These are phyloP conservation scores for Temnothorax longispinosus DNA, from an alignment of 1,140 invertebrate genomes.

Conservation along the genomic window DNA sequence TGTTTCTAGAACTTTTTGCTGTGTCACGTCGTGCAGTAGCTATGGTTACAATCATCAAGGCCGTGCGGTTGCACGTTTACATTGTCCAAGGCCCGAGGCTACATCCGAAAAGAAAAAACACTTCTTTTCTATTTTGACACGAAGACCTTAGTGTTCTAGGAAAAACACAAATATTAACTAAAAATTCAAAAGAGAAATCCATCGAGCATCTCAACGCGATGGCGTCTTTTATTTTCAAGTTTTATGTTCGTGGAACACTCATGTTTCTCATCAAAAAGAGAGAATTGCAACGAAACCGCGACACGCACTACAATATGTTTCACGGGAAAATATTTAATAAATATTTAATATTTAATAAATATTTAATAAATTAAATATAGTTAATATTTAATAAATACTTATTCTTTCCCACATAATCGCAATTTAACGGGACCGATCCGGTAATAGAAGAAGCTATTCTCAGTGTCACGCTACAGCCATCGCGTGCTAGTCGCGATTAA, in stretches of 20 bases:
- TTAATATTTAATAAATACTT: background rate
- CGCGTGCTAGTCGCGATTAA: slow-evolving; percentile 14
- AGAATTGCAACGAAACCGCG: background rate
- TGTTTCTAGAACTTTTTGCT: background rate
- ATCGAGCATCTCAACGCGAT: background rate
- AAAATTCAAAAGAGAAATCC: background rate
- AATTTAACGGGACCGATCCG: background rate
- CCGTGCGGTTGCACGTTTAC: background rate
- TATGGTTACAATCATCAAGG: background rate
- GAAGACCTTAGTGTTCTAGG: background rate
- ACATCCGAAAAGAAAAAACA: background rate
- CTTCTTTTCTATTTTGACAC: background rate
- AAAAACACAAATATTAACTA: background rate
- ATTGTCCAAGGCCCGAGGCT: background rate
- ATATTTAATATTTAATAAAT: background rate
- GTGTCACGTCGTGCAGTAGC: background rate
- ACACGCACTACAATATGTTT: background rate
- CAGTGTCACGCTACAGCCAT: background rate
- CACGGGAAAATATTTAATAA: background rate
- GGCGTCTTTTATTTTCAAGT: background rate
- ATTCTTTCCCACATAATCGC: background rate
- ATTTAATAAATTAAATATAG: background rate
- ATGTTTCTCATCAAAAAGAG: background rate
- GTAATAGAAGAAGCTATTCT: background rate
- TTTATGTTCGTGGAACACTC: background rate